These are phyloP conservation scores for Spea hammondii DNA, from an alignment of 2,797 vertebrate species.

Conservation along the genomic window DNA sequence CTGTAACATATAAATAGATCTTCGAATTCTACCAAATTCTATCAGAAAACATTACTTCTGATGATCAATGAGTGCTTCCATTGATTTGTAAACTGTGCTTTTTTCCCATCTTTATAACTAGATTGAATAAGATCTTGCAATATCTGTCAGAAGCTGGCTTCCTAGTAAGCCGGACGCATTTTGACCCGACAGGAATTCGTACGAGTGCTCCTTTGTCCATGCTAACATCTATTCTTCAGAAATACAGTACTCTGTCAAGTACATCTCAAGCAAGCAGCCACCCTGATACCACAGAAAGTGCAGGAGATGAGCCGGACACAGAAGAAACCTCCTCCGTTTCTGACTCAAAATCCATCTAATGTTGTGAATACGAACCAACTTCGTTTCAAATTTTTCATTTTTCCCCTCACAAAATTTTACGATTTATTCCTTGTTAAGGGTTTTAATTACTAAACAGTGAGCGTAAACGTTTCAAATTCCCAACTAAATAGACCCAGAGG, in stretches of 20 bases:
- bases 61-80: too few relatives aligned
- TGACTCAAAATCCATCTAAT: background rate
- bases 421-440: too few relatives aligned
- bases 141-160: constrained; percentile 91
- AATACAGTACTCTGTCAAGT: constrained; percentile 85
- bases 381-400: too few relatives aligned
- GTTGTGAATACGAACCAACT: background rate
- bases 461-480: too few relatives aligned
- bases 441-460: too few relatives aligned
- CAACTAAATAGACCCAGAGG: too few relatives aligned
- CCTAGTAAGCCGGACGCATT: constrained; percentile 92
- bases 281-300: constrained; percentile 55
- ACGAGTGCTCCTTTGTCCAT: constrained; percentile 85
- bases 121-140: constrained; percentile 91
- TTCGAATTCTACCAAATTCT: too few relatives aligned
- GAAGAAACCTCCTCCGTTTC: constrained; percentile 4
- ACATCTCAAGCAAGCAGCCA: constrained; percentile 58
- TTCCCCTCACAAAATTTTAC: too few relatives aligned
- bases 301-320: constrained; percentile 56
- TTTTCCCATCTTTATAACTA: constrained; percentile 56
- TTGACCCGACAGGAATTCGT: constrained; percentile 92
- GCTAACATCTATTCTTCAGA: constrained; percentile 85
- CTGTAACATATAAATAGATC: too few relatives aligned
- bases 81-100: too few relatives aligned
- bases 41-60: too few relatives aligned